Percentiles rank a stretch among this genome's conserved stretches.
phyloP scores from a whole-genome alignment of 2,888 invertebrate genomes.

The Caenorhabditis uteleia region DNA sequence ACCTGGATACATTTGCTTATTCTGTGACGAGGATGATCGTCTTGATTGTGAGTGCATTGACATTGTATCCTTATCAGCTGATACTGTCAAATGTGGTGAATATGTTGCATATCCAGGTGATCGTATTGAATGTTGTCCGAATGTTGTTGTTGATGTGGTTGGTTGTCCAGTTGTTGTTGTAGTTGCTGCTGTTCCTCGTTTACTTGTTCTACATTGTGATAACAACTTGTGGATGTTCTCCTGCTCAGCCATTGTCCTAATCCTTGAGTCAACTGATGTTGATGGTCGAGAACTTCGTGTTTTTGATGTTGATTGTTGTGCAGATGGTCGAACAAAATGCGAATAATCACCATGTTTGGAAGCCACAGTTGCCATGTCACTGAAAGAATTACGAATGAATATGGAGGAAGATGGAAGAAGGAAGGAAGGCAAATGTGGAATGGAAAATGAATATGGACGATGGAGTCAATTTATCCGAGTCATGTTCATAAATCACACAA shows the following conservation, averaged over 20 bases:
- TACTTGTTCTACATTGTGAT: slow-evolving; percentile 58
- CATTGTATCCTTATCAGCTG: slow-evolving; percentile 59
- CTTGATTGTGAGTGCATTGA: slow-evolving; percentile 37
- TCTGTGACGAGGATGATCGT: slow-evolving; percentile 11
- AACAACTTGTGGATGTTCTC: slow-evolving; percentile 57
- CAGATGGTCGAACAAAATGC: slow-evolving; percentile 19
- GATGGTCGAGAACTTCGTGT: slow-evolving; percentile 10
- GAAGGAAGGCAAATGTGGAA: no score
- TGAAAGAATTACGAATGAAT: slow-evolving; percentile 22
- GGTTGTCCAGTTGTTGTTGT: slow-evolving; percentile 14
- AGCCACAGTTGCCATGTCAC: slow-evolving; percentile 36
- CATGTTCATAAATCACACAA: background rate
- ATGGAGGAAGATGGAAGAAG: no score
- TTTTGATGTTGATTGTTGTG: background rate
- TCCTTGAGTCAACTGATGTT: slow-evolving; percentile 40
- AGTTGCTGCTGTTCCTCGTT: slow-evolving; percentile 47
- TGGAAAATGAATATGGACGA: no score
- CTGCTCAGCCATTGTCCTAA: slow-evolving; percentile 47
- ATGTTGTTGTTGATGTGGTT: slow-evolving; percentile 12
- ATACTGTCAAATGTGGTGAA: slow-evolving; percentile 35
- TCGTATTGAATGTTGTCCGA: slow-evolving; percentile 22
- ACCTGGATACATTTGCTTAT: slow-evolving; percentile 22
- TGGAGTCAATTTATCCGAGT: no score
- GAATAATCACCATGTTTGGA: slow-evolving; percentile 36
- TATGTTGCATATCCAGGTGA: slow-evolving; percentile 43